Conservation (phyloP, 2,113 vertebrate genomes). For the Corythaixoides concolor region DNA sequence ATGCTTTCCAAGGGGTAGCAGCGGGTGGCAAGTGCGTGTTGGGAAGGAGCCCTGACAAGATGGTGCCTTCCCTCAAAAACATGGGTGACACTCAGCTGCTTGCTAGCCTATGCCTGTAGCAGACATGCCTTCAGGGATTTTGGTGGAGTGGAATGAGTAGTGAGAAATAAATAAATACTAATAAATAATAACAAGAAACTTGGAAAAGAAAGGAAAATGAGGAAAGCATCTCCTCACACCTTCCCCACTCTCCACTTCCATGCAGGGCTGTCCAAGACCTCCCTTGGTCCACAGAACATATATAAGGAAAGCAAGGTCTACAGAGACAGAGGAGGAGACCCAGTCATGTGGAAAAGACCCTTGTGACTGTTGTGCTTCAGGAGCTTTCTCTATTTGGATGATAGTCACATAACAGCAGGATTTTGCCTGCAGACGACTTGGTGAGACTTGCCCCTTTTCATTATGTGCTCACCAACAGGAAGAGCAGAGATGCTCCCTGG, state of each 20-base stretch:
- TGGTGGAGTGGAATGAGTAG: not conserved
- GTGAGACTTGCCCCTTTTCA: not conserved
- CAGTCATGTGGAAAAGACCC: not conserved
- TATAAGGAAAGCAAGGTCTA: not conserved
- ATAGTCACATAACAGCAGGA: not conserved
- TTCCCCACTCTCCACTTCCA: not conserved
- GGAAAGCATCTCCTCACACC: not conserved
- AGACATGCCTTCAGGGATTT: not conserved
- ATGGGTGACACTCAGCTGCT: not conserved
- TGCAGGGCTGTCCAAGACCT: not conserved
- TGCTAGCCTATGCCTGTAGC: not conserved
- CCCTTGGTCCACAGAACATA: not conserved
- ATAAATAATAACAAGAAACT: slow-evolving; percentile 51
- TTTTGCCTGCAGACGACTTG: not conserved
- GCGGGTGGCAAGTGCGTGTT: not conserved
- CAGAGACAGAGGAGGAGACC: not conserved
- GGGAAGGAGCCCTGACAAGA: not conserved
- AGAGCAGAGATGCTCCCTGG: not conserved
- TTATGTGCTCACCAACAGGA: not conserved
- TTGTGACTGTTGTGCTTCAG: not conserved
- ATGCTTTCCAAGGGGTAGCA: not conserved
- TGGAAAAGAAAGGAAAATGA: not conserved
- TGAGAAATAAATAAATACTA: slow-evolving; percentile 69
- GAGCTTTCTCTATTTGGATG: not conserved
- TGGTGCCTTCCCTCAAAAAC: not conserved